These are phyloP conservation scores for Bucorvus abyssinicus DNA, from an alignment of 2,797 vertebrate genomes.

Conservation along the genomic window DNA sequence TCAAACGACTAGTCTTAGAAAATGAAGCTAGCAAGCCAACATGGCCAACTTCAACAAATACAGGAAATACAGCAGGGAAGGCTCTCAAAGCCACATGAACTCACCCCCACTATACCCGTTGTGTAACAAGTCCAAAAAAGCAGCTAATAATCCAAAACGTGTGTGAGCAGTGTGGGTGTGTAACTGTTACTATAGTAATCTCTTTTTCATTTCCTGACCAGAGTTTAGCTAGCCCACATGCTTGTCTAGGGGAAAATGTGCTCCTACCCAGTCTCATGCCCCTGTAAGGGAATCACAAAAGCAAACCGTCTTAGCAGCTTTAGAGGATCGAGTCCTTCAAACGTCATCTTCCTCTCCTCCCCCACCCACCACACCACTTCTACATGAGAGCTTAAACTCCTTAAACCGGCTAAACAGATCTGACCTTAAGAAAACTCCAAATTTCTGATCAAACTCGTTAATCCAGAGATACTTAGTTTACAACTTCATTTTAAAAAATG, in stretches of 20 bases:
- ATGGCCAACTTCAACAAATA: constrained; percentile 45
- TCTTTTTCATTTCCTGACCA: constrained; percentile 50
- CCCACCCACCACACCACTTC: background rate
- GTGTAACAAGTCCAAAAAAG: background rate
- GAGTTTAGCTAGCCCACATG: constrained; percentile 32
- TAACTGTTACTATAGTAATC: constrained; percentile 49
- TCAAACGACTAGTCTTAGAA: background rate
- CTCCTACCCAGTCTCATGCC: background rate
- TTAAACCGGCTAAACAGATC: background rate
- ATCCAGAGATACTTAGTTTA: background rate
- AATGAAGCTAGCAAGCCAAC: constrained; percentile 4
- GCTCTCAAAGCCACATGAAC: background rate
- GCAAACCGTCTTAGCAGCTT: background rate
- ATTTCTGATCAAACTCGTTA: background rate
- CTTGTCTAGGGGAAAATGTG: constrained; percentile 29
- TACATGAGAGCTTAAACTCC: background rate
- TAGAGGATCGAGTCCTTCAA: background rate
- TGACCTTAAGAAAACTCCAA: background rate
- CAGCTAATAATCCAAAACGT: constrained; percentile 30
- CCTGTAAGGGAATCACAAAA: background rate
- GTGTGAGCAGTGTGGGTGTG: constrained; percentile 44
- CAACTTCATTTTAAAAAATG: background rate
- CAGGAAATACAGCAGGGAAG: constrained; percentile 39
- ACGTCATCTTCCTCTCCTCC: background rate
- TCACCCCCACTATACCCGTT: background rate